Base-by-base conservation (phyloP, 2,888 invertebrate species). In the Tetanocera ferruginea region DNA sequence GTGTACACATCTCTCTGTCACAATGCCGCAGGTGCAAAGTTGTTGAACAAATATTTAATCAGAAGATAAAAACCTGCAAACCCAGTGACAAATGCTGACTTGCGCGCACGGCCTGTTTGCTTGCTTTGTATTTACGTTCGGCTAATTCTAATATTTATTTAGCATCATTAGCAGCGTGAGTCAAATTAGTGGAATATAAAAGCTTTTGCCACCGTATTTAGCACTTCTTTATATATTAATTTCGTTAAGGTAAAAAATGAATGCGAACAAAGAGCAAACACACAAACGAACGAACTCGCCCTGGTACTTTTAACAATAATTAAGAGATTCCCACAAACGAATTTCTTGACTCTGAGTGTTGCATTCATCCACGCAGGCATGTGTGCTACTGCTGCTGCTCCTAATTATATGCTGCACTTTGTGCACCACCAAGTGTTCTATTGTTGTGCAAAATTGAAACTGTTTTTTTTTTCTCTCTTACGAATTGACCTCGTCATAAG, bases 141-240 rank as follows among this genome's bases (percentile, higher is more conserved):
- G 79, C 77, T 76, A 76, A 81, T 82, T 82, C 83, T 82, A 82
- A 80, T 84, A 85, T 87, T 88, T 86, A 74, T 77, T 81, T 81
- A 87, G 88, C 86, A 85, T 85, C 85, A 88, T 88, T 88, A 88
- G 86, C 87, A 84, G 83, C 84, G 83, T 84, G 82, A 85, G 85
- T 83, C 79, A 83, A 84, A 83, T 81, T 82, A 77, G 72, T 76
- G 34, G 67, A 52, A 76, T 79, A 72, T 76, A 73, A 82, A 82
- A 82, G 81, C 81, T 80, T 80, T 82, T 80, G 82, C 82, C 81
- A 81, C 81, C 79, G 81, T 75, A 76, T 81, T 81, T 82, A 80
- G 77, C 81, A 80, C 77, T 28, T 71, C 71, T 69, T 76, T 25
- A 34, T 49, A 3, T 25, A 51, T 49, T 31, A 17, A 28, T 28